These are phyloP conservation scores for Exephanes ischioxanthus DNA, from an alignment of 2,888 invertebrate genomes.

Conservation along the genomic window DNA sequence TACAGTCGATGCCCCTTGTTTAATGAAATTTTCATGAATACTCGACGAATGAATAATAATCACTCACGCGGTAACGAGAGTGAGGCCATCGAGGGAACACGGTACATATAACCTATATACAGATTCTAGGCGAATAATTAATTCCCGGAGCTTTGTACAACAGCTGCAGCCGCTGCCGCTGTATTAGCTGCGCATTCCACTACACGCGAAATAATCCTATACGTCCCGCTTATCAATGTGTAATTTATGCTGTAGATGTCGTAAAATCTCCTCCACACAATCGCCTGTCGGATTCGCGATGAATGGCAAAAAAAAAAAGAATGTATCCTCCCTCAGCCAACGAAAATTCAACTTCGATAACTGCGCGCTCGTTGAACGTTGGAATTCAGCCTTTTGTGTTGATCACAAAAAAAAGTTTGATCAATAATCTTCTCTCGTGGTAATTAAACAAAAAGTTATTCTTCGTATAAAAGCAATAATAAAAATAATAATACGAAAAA, in stretches of 20 bases:
- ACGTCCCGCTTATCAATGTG: constrained; percentile 3
- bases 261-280: not conserved
- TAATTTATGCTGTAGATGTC: constrained; percentile 1
- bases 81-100: constrained; percentile 15
- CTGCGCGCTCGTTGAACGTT: not conserved
- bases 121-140: constrained; percentile 60
- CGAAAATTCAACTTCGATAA: not conserved
- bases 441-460: too few species aligned
- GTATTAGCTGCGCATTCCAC: constrained; percentile 36
- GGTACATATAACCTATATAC: constrained; percentile 28
- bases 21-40: constrained; percentile 46
- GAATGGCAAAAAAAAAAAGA: not conserved
- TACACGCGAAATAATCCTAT: constrained; percentile 39
- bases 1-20: constrained; percentile 11
- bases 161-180: constrained; percentile 51
- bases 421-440: too few species aligned
- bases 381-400: not conserved
- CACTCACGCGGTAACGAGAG: constrained; percentile 27
- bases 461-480: too few species aligned
- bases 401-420: too few species aligned
- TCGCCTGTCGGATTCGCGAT: not conserved
- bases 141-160: constrained; percentile 57
- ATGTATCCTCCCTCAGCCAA: not conserved
- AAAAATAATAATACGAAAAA: too few species aligned
- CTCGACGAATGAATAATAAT: constrained; percentile 43